A percentile compares a stretch with the other conserved stretches of the same genome.
phyloP scores from a whole-genome alignment of 1,140 invertebrate genomes.

The Gyrodactylus salaris region DNA sequence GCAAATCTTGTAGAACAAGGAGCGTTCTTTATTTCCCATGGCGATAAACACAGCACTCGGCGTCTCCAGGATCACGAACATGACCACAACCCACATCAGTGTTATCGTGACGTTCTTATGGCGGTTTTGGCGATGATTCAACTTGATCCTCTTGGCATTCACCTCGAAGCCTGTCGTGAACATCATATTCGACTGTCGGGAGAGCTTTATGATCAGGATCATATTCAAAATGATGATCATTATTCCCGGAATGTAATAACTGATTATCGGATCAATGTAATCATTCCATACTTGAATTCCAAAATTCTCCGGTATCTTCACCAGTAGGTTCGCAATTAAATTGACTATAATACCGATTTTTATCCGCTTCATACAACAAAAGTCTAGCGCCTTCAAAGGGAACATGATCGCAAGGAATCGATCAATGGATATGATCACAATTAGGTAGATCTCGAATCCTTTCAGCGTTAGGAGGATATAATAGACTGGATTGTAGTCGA shows the following conservation, averaged over 20 bases:
- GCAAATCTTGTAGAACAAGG: background rate
- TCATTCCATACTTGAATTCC: background rate
- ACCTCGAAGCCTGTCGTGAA: background rate
- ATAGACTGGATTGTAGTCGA: background rate
- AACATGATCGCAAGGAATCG: background rate
- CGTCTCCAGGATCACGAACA: background rate
- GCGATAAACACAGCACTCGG: background rate
- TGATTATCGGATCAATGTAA: background rate
- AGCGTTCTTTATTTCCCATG: background rate
- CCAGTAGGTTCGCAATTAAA: background rate
- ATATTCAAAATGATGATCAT: background rate
- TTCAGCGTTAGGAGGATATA: background rate
- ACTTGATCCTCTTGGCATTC: background rate
- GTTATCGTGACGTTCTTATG: background rate
- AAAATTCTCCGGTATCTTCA: background rate
- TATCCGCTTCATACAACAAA: background rate
- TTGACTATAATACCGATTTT: background rate
- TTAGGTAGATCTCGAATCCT: background rate
- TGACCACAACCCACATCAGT: background rate
- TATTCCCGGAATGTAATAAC: background rate
- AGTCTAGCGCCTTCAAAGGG: background rate
- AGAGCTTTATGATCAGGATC: background rate
- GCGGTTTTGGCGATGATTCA: background rate
- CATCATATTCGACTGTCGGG: background rate
- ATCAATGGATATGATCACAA: background rate